These are phyloP conservation scores for Noctuana brunneofusca DNA, from an alignment of 2,888 invertebrate species.

Conservation along the genomic window DNA sequence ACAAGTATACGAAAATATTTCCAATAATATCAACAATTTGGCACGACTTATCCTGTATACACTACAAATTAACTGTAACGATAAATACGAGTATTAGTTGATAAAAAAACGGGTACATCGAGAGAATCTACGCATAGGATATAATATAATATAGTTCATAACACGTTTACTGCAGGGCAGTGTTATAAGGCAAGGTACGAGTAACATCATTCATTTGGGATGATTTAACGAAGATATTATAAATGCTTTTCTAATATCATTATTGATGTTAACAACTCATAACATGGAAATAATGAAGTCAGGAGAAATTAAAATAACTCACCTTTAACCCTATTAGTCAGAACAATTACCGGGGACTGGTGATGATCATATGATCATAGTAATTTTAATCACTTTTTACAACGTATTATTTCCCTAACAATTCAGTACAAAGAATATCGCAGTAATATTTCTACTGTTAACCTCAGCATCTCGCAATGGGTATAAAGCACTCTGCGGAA, in stretches of 20 bases:
- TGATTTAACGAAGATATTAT: no score
- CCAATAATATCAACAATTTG: constrained; percentile 72
- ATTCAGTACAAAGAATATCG: background rate
- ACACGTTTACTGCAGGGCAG: background rate
- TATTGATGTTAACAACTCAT: no score
- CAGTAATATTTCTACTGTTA: background rate
- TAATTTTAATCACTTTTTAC: no score
- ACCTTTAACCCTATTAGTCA: no score
- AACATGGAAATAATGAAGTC: no score
- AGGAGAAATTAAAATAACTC: no score
- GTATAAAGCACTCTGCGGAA: background rate
- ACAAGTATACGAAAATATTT: constrained; percentile 38
- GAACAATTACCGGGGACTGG: no score
- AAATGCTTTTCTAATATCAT: no score
- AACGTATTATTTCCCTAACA: background rate
- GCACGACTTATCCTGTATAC: constrained; percentile 54
- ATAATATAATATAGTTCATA: constrained; percentile 33
- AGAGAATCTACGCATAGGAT: constrained; percentile 41
- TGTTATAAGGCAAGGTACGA: no score
- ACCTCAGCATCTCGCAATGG: background rate
- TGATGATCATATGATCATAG: no score
- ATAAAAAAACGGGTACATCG: constrained; percentile 45
- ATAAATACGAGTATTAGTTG: constrained; percentile 36
- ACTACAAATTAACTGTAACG: constrained; percentile 28
- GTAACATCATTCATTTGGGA: no score